Evolutionary conservation across 2,888 invertebrate species (phyloP).

Genomic region (Cheilosia variabilis): DNA sequence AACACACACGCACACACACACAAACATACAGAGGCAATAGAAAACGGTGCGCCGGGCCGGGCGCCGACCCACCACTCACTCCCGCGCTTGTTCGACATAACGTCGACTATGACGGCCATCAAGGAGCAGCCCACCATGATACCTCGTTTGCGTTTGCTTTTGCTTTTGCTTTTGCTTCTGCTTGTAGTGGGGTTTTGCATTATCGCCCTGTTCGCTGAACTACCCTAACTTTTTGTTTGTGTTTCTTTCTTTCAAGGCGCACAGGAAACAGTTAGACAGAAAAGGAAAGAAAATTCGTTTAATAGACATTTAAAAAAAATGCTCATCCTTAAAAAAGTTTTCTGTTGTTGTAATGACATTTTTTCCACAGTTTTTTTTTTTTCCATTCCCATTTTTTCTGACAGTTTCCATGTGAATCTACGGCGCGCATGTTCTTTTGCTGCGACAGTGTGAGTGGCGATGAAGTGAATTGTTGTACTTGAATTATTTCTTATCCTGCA

Average conservation of each 20-base stretch:
- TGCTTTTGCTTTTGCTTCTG: constrained; percentile 30
- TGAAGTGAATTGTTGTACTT: constrained; percentile 55
- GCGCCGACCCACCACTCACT: constrained; percentile 58
- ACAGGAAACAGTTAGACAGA: constrained; percentile 48
- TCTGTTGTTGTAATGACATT: constrained; percentile 66
- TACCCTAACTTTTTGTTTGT: constrained; percentile 58
- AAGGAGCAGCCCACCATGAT: constrained; percentile 72
- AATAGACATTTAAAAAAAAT: constrained; percentile 65
- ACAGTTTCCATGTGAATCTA: constrained; percentile 46
- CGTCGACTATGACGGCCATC: constrained; percentile 41
- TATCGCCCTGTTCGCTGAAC: constrained; percentile 61
- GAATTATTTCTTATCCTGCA: constrained; percentile 61
- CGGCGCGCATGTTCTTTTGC: constrained; percentile 67
- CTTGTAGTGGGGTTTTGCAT: constrained; percentile 62
- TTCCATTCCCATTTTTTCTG: constrained; percentile 2
- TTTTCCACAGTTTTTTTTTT: not conserved
- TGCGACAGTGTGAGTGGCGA: constrained; percentile 58
- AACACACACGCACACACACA: constrained; percentile 21
- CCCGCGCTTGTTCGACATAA: constrained; percentile 8
- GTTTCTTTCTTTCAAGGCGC: constrained; percentile 42
- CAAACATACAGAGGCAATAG: constrained; percentile 33
- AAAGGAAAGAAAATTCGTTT: constrained; percentile 63
- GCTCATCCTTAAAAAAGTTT: constrained; percentile 62
- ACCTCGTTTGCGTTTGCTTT: constrained; percentile 24
- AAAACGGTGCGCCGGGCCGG: constrained; percentile 31